These are phyloP conservation scores for Drosophila nigricruria DNA, from an alignment of 2,888 invertebrate genomes.

Conservation along the genomic window DNA sequence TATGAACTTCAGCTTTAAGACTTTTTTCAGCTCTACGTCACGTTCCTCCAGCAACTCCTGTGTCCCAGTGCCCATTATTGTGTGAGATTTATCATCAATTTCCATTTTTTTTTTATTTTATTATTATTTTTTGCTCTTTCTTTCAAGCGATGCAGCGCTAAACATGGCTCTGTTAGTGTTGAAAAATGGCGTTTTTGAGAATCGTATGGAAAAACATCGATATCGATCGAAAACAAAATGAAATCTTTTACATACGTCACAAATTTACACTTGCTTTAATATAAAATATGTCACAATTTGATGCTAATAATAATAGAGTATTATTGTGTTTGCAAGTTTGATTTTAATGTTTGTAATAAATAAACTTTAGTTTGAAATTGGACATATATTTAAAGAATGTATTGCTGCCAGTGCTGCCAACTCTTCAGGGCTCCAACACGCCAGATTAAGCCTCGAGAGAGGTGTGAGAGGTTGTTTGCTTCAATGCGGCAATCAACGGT, in stretches of 20 bases:
- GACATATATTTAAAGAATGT: not conserved
- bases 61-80: constrained; percentile 69
- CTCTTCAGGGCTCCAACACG: no score
- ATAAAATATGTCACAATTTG: not conserved
- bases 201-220: not conserved
- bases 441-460: no score
- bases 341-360: not conserved
- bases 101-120: constrained; percentile 13
- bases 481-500: no score
- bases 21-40: constrained; percentile 65
- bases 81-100: constrained; percentile 56
- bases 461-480: no score
- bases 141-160: not conserved
- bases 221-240: not conserved
- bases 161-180: not conserved
- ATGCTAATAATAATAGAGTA: not conserved
- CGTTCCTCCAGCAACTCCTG: constrained; percentile 69
- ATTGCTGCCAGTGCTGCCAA: no score
- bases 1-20: constrained; percentile 76
- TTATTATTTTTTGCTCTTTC: not conserved
- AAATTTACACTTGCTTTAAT: not conserved
- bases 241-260: not conserved
- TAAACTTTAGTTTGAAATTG: not conserved
- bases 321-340: not conserved
- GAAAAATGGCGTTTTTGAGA: not conserved